These are phyloP conservation scores for Schlechtendalia chinensis DNA, from an alignment of 1,140 invertebrate genomes.

Conservation along the genomic window DNA sequence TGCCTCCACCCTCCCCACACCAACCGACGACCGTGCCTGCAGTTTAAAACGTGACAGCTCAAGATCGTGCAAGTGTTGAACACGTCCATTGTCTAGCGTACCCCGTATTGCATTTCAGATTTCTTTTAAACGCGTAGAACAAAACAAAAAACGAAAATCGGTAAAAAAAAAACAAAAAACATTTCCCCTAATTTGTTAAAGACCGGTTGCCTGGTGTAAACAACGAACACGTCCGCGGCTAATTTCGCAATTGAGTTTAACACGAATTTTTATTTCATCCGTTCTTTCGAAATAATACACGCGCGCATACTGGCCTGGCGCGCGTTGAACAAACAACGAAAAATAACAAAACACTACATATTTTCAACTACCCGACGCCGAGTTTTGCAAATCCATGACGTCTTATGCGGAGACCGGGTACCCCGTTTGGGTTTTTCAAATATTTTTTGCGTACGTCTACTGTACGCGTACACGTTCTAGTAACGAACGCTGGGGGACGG, in stretches of 20 bases:
- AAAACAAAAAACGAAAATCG: constrained; percentile 5
- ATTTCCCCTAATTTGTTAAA: constrained; percentile 47
- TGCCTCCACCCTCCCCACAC: too few relatives aligned
- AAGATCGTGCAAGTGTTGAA: constrained; percentile 47
- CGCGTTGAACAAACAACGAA: too few relatives aligned
- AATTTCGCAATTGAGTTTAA: constrained; percentile 49
- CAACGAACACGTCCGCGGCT: constrained; percentile 44
- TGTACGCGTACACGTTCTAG: too few relatives aligned
- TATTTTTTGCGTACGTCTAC: too few relatives aligned
- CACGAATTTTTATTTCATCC: constrained; percentile 31
- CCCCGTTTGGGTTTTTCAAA: too few relatives aligned
- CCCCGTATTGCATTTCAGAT: constrained; percentile 45
- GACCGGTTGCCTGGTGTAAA: constrained; percentile 46
- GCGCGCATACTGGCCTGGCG: background rate
- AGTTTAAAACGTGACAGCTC: constrained; percentile 36
- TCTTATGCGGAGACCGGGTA: too few relatives aligned
- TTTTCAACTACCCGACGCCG: background rate
- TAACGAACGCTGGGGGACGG: too few relatives aligned
- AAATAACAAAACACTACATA: constrained; percentile 28
- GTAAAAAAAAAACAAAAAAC: background rate
- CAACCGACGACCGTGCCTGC: too few relatives aligned
- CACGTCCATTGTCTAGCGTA: constrained; percentile 25
- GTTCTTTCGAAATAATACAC: constrained; percentile 15
- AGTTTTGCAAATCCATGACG: constrained; percentile 5
- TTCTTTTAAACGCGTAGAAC: constrained; percentile 41